A percentile compares a stretch with the other conserved stretches of the same genome.
phyloP scores from a whole-genome alignment of 2,797 vertebrate genomes.

The Paramormyrops hopkinsi region DNA sequence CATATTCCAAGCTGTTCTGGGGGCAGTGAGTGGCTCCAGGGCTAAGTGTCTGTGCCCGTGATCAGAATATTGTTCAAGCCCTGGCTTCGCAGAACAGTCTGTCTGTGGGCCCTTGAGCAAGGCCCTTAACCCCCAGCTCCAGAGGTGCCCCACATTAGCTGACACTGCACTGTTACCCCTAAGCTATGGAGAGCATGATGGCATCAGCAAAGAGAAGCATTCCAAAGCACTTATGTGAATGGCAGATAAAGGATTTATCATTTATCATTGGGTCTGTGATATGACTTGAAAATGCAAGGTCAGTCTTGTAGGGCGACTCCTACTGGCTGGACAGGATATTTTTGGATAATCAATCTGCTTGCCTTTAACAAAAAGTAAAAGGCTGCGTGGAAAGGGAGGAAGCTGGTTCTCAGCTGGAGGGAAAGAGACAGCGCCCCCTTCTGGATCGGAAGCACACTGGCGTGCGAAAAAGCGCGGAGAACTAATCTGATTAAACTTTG shows the following conservation, averaged over 20 bases:
- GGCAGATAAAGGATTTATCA: background rate
- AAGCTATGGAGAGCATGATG: background rate
- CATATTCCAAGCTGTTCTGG: background rate
- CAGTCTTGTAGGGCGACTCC: background rate
- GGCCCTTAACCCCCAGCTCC: background rate
- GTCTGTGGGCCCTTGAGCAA: background rate
- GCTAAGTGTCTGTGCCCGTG: background rate
- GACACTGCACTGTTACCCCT: background rate
- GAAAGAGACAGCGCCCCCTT: conserved; percentile 21
- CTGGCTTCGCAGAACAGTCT: background rate
- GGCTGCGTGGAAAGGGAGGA: background rate
- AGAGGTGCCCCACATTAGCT: background rate
- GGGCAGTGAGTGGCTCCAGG: background rate
- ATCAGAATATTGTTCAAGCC: background rate
- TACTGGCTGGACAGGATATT: background rate
- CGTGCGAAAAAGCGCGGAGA: conserved; percentile 16
- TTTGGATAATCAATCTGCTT: background rate
- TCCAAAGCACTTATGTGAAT: background rate
- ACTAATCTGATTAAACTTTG: conserved; percentile 3
- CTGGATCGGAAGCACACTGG: background rate
- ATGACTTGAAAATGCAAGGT: background rate
- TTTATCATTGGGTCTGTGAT: background rate
- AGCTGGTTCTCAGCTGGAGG: background rate
- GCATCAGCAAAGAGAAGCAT: background rate
- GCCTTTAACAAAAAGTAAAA: background rate